phyloP scores from a whole-genome alignment of 2,113 vertebrate genomes.

The Solea senegalensis region DNA sequence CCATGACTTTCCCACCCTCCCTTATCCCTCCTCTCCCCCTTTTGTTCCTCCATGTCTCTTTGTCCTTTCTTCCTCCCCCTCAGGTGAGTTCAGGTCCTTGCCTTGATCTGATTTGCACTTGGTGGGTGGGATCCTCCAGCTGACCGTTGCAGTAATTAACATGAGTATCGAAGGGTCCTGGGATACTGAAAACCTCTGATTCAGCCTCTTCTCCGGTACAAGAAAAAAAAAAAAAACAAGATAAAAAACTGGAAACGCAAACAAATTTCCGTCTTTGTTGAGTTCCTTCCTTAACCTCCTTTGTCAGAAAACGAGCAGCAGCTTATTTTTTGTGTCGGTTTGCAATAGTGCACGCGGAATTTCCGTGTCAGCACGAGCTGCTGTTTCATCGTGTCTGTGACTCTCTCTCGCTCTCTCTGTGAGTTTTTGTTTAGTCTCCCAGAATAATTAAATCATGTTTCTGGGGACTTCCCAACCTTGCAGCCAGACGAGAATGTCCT shows the following conservation, averaged over 20 bases:
- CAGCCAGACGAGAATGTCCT: too few species aligned
- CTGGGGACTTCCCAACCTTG: too few species aligned
- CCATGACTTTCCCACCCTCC: not conserved
- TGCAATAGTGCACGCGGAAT: too few species aligned
- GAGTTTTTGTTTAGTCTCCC: too few species aligned
- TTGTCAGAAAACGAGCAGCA: too few species aligned
- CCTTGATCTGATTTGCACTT: conserved; percentile 10
- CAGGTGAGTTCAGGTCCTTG: conserved; percentile 42
- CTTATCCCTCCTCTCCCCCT: not conserved
- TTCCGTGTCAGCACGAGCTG: too few species aligned
- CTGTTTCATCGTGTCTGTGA: too few species aligned
- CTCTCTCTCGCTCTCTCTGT: too few species aligned
- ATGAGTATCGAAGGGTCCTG: conserved; percentile 50
- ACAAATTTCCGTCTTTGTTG: too few species aligned
- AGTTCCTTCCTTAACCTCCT: too few species aligned
- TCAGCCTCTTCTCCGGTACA: not conserved
- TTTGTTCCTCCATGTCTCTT: not conserved
- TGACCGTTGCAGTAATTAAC: conserved; percentile 65
- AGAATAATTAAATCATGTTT: too few species aligned
- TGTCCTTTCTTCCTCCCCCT: conserved; percentile 17
- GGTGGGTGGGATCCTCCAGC: conserved; percentile 34
- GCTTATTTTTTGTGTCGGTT: too few species aligned
- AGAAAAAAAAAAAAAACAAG: not conserved
- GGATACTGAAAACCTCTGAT: conserved; percentile 53
- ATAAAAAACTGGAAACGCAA: not conserved